Evolutionary conservation across 1,140 invertebrate species (phyloP), one percentile per base, ranked within the genome.

Genomic region (Heliconius hewitsoni): DNA sequence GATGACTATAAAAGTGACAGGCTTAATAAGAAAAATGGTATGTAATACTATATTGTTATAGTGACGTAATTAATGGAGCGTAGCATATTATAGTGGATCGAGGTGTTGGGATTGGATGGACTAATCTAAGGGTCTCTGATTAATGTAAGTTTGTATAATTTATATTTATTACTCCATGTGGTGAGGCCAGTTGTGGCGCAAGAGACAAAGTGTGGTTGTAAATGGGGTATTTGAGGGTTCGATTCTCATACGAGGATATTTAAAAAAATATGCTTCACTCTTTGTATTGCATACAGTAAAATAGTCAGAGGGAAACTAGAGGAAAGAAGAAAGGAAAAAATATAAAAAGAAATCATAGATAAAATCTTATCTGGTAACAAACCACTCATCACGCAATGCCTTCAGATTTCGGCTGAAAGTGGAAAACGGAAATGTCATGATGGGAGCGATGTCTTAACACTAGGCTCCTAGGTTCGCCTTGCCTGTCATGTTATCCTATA

Each of bases 1-100:
- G 23, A 66, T 27, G 23, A 66, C 57, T 66, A 66, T 66, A 66
- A 55, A 55, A 55, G 30, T 39, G 73, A 55, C 46, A 74, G 23
- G 46, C 19, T 34, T 74, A 74, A 74, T 74, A 74, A 74, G 73
- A 50, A 74, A 74, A 74, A 74, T 74, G 50, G n/a, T 42, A 55
- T 55, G 52, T 50, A 37, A 74, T 55, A 66, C n/a, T 57, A 74
- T 74, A 74, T 57, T 74, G 19, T 57, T 34, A 74, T 30, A 34
- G 73, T 74, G 73, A 74, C 73, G 37, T 57, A 50, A 57, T 57
- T 57, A 74, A 74, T 74, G 73, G 30, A 19, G n/a, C 50, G 34
- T 27, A 37, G 52, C 55, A 74, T 55, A 74, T 57, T 50, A 74
- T 57, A 74, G 27, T 72, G 13, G 71, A 37, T 39, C 19, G 37